Base-by-base conservation (phyloP, 2,113 vertebrate species). In the Colinus virginianus region DNA sequence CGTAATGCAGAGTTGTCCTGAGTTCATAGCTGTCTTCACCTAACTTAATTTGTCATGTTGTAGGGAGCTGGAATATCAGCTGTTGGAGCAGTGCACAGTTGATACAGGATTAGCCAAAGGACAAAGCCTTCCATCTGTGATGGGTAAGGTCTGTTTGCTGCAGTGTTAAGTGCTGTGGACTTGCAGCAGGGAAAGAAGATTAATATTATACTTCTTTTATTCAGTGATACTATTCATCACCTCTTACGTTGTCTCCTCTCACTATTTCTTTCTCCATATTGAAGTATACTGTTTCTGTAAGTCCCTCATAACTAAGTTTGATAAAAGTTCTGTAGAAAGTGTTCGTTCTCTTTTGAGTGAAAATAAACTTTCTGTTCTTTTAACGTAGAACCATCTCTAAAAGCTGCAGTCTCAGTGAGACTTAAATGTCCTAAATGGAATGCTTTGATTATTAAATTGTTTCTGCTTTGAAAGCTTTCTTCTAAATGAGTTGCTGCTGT, bases 21-120 rank as follows among this genome's bases (percentile, higher is more conserved):
- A 36, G 34, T 6, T 48, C 16, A 2, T 8, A 28, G 40, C 32
- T 78, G 1, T 30, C 8, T 40, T 43, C 64, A 53, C 74, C 34
- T 61, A 63, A 48, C 28, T 63, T 51, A 7, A 23, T 88, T 68
- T 64, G 80, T 40, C 1, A 40, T 70, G n/a, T 87, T 95, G 21
- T 46, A 99, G 99, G 96, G 99, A 99, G 90, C 93, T 99, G 87
- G 98, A 98, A 20, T 96, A 97, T 61, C 98, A 98, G 75, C 93
- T 99, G 46, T 75, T 98, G 95, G 99, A 99, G 59, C 99, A 99
- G 94, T 99, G 99, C 96, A 98, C 98, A 0, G 99, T 99, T 91
- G 98, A 99, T 84, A 98, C 98, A 15, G 98, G 99, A 83, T 95
- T 98, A 61, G 98, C 97, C 93, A 98, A 98, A 70, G 98, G 98